Evolutionary conservation across 2,888 invertebrate genomes (phyloP), one percentile per base, ranked within the genome.

Genomic region (Patella pellucida): DNA sequence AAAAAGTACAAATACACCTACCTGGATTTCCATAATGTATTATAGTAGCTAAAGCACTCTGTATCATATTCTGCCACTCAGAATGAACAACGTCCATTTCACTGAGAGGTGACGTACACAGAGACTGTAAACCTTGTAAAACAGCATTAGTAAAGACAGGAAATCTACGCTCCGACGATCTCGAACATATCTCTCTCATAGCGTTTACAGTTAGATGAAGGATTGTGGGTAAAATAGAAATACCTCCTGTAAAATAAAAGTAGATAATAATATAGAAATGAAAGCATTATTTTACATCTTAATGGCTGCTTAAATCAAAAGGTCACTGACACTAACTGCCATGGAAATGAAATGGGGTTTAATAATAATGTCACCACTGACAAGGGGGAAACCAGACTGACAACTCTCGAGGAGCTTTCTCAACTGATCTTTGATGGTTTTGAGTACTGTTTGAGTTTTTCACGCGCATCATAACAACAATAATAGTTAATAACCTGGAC

Each of bases 131-230:
- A 81, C 95, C 95, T 79, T 96, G 95, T 56, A 97, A 93, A 5
- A 95, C 94, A 75, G 96, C 93, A 11, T 95, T 93, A 0, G 94
- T 92, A 27, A 94, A 94, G 50, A 94, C 94, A n/a, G 94, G 94
- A 31, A 84, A 84, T 69, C 82, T 81, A 73, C 85, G 86, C 69
- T 86, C 85, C 16, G 93, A 92, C 23, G 93, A 93, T 50, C 94
- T 94, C 5, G 88, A 81, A 5, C 95, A 94, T 76, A 96, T 94
- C 92, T 97, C 97, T 84, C 95, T 94, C 56, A 99, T 93, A 52
- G 98, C 95, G 75, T 97, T 96, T 9, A 96, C 96, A 1, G 95
- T 94, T 76, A 99, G 93, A 91, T 95, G 97, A n/a, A 99, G 92
- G 76, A 98, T 93, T 0, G 98, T 96, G 4, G 99, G 98, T 76